Evolutionary conservation across 2,888 invertebrate species (phyloP).

Genomic region (Thyatira batis): DNA sequence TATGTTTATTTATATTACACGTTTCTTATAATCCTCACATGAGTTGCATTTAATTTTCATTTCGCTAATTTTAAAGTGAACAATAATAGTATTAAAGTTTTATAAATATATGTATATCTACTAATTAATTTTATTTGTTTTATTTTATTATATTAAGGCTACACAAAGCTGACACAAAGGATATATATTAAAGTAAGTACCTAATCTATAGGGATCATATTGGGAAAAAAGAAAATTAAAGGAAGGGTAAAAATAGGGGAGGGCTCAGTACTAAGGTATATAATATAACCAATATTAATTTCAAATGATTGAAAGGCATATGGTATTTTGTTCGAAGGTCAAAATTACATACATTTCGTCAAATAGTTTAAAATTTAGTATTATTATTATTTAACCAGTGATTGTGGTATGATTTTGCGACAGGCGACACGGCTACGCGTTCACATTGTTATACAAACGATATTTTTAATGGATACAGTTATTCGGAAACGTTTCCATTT

Average conservation of each 20-base stretch:
- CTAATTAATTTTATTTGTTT: slow-evolving; percentile 38
- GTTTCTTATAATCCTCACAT: slow-evolving; percentile 21
- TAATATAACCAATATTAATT: no score
- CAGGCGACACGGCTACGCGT: slow-evolving; percentile 53
- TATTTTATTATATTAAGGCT: slow-evolving; percentile 4
- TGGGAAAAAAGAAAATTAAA: no score
- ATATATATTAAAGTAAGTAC: no score
- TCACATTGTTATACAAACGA: slow-evolving; percentile 43
- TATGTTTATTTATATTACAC: slow-evolving; percentile 32
- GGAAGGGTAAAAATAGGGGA: no score
- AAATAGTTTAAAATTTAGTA: not conserved
- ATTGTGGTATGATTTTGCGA: slow-evolving; percentile 22
- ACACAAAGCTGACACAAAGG: no score
- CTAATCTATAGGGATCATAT: no score
- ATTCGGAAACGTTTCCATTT: slow-evolving; percentile 49
- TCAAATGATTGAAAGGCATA: no score
- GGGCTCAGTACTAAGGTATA: no score
- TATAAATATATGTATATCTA: slow-evolving; percentile 40
- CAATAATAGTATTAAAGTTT: slow-evolving; percentile 75
- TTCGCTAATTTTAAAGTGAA: slow-evolving; percentile 53
- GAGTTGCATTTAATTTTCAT: slow-evolving; percentile 33
- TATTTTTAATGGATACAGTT: slow-evolving; percentile 51
- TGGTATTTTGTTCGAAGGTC: not conserved
- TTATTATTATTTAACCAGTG: slow-evolving; percentile 15
- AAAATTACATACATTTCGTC: not conserved